A percentile compares a stretch with the other conserved stretches of the same genome.
Evolutionary conservation across 2,113 vertebrate species (phyloP).

Genomic region (Engystomops pustulosus): DNA sequence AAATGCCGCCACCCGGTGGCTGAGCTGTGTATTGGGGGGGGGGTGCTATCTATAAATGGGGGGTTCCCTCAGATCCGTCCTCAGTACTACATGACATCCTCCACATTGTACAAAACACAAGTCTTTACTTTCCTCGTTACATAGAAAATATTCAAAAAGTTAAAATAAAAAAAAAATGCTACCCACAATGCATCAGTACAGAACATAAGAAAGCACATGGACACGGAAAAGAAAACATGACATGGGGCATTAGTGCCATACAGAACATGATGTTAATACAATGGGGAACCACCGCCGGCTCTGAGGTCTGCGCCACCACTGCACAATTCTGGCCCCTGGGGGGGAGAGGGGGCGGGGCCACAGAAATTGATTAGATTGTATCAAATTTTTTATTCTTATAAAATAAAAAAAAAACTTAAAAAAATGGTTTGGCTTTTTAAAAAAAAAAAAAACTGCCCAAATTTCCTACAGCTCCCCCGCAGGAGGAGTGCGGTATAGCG

Average conservation of each 20-base stretch:
- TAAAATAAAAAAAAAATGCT: neutral
- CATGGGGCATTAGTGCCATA: conserved; percentile 33
- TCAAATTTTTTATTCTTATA: too few relatives aligned
- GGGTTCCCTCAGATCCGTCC: too few relatives aligned
- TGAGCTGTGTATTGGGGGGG: too few relatives aligned
- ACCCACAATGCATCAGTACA: neutral
- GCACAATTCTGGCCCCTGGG: neutral
- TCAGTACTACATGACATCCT: neutral
- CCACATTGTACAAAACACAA: neutral
- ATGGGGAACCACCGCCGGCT: neutral
- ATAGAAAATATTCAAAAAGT: too few relatives aligned
- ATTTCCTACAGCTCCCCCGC: neutral
- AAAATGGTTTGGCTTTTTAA: too few relatives aligned
- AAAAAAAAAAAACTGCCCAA: too few relatives aligned
- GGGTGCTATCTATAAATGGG: too few relatives aligned
- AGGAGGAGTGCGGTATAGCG: neutral
- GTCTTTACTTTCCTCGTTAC: neutral
- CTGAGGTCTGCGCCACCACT: conserved; percentile 13
- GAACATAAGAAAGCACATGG: neutral
- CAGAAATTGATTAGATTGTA: too few relatives aligned
- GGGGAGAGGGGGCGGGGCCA: too few relatives aligned
- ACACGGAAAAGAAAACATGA: neutral
- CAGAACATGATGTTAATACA: conserved; percentile 39
- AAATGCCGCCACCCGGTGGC: too few relatives aligned
- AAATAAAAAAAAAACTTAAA: too few relatives aligned